A percentile compares a stretch with the other conserved stretches of the same genome.
Evolutionary conservation across 2,113 vertebrate genomes (phyloP).

Genomic region (Penelope pileata): DNA sequence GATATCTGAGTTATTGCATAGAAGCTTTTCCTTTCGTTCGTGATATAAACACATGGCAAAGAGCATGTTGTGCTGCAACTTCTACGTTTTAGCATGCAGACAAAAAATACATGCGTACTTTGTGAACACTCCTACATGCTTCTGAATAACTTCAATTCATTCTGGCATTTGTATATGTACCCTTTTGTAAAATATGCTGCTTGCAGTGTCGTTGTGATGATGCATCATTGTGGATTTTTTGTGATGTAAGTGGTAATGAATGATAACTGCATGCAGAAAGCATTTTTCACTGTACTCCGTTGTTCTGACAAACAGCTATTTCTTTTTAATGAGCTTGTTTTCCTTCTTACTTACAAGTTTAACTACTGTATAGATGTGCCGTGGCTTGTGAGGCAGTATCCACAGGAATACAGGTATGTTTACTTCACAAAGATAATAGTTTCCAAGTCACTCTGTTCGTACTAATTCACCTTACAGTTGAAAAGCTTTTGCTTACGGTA

Average conservation of each 20-base stretch:
- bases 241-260: not conserved
- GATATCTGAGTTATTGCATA: not conserved
- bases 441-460: not conserved
- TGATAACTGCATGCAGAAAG: not conserved
- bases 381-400: constrained; percentile 93
- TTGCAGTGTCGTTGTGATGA: not conserved
- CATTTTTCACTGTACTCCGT: not conserved
- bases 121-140: not conserved
- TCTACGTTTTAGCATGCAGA: not conserved
- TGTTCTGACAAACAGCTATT: not conserved
- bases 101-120: too few relatives aligned
- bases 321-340: not conserved
- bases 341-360: constrained; percentile 79
- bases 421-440: not conserved
- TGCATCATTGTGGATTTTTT: not conserved
- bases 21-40: rapidly evolving
- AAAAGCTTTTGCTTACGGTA: not conserved
- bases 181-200: not conserved
- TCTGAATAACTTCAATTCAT: not conserved
- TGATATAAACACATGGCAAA: not conserved
- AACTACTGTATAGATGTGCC: constrained; percentile 96
- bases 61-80: not conserved
- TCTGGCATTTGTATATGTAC: not conserved
- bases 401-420: constrained; percentile 89
- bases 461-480: not conserved